A percentile compares a stretch with the other conserved stretches of the same genome.
Conservation (phyloP, 1,140 invertebrate genomes). For the Drosophila aff. region DNA sequence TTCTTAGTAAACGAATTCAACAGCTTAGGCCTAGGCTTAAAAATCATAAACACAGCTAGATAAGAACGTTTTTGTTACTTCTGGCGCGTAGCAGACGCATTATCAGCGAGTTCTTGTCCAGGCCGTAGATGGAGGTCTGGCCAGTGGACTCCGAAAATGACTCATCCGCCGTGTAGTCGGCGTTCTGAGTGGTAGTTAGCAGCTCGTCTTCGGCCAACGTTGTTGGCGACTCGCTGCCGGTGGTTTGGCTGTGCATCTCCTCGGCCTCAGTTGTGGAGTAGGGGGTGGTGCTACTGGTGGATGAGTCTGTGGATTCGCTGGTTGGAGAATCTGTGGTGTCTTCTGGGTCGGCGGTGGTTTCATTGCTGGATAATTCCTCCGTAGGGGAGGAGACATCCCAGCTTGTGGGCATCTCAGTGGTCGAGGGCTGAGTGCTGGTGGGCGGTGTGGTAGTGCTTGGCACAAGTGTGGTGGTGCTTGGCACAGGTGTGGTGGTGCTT, state of each 20-base stretch:
- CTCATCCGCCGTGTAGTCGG: conserved; percentile 59
- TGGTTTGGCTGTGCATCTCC: conserved; percentile 24
- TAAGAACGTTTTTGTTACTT: conserved; percentile 56
- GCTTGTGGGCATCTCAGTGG: conserved; percentile 1
- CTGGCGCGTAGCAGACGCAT: conserved; percentile 68
- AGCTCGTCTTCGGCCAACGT: conserved; percentile 6
- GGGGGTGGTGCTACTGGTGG: neutral
- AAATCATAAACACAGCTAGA: conserved; percentile 22
- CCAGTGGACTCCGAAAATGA: conserved; percentile 13
- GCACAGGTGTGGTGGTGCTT: conserved; percentile 10
- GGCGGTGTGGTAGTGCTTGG: conserved; percentile 11
- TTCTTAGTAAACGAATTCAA: conserved; percentile 2
- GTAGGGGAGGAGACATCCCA: neutral
- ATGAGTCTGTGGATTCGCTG: neutral
- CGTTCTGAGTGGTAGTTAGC: conserved; percentile 7
- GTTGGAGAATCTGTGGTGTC: neutral
- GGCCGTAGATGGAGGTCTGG: conserved; percentile 66
- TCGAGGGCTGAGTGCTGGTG: neutral
- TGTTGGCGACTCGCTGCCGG: conserved; percentile 9
- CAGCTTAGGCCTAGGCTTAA: conserved; percentile 18
- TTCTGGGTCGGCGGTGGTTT: neutral
- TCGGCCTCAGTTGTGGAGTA: conserved; percentile 13
- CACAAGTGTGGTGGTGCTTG: conserved; percentile 11
- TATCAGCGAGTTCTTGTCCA: conserved; percentile 70
- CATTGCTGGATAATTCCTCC: conserved; percentile 1